These are phyloP conservation scores for Ptilonorhynchus violaceus DNA, from an alignment of 2,113 vertebrate species.

Conservation along the genomic window DNA sequence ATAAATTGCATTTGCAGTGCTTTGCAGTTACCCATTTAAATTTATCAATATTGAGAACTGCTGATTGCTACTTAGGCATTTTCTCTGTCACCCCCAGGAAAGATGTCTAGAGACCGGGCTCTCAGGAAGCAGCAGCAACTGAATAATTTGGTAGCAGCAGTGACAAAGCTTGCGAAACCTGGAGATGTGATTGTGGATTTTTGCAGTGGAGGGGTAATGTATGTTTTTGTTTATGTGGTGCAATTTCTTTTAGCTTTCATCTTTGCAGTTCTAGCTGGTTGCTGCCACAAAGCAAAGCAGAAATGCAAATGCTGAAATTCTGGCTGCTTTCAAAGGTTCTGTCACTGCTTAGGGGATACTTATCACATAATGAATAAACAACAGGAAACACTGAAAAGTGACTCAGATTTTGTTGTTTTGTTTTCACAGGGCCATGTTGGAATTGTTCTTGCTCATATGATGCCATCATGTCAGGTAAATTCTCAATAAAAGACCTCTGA, in stretches of 20 bases:
- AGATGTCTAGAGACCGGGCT: slow-evolving; percentile 89
- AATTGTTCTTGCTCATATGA: slow-evolving; percentile 87
- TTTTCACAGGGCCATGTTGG: slow-evolving; percentile 90
- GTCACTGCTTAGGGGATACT: neutral
- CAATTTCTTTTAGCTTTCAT: neutral
- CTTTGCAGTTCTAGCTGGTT: neutral
- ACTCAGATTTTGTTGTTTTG: neutral
- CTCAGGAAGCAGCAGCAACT: slow-evolving; percentile 92
- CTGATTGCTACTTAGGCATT: neutral
- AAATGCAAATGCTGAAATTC: neutral
- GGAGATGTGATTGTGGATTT: slow-evolving; percentile 91
- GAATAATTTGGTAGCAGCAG: slow-evolving; percentile 90
- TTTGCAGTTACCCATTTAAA: neutral
- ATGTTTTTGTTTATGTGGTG: neutral
- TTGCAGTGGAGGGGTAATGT: slow-evolving; percentile 93
- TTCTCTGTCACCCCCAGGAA: slow-evolving; percentile 77
- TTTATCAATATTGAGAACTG: neutral
- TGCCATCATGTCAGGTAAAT: slow-evolving; percentile 89
- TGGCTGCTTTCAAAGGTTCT: neutral
- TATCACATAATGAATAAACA: neutral
- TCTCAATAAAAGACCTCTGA: neutral
- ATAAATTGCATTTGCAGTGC: neutral
- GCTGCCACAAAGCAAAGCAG: neutral
- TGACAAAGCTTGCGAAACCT: slow-evolving; percentile 81
- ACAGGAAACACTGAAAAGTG: neutral